A percentile compares a stretch with the other conserved stretches of the same genome.
phyloP scores from a whole-genome alignment of 2,113 vertebrate genomes.

The Protomyctophum bolini region DNA sequence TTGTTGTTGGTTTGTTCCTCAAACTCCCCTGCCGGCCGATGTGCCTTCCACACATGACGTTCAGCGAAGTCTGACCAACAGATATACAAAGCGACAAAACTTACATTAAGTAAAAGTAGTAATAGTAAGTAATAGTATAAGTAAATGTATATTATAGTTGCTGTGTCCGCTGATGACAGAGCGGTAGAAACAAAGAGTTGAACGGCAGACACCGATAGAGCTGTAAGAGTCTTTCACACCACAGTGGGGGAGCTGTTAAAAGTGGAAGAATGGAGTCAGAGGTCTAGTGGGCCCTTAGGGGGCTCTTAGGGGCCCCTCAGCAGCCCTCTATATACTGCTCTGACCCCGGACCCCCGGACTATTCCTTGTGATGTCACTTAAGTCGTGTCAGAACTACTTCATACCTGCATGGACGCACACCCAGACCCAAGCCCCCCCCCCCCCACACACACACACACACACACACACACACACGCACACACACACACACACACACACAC shows the following conservation, averaged over 20 bases:
- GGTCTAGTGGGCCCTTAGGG: conserved; percentile 8
- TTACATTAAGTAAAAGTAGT: no score
- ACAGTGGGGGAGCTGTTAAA: neutral
- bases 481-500: neutral
- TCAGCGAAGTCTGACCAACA: no score
- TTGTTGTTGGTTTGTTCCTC: no score
- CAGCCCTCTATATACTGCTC: conserved; percentile 19
- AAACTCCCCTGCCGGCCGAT: no score
- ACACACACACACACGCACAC: neutral
- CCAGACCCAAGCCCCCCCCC: neutral
- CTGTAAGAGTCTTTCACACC: no score
- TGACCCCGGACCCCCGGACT: conserved; percentile 20
- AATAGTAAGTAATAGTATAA: no score
- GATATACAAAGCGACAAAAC: no score
- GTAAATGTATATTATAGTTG: neutral
- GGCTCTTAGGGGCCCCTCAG: conserved; percentile 12
- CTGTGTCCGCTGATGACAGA: neutral
- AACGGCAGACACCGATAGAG: no score
- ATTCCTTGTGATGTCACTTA: conserved; percentile 24
- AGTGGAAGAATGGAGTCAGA: conserved; percentile 11
- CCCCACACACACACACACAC: no score
- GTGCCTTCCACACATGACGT: no score
- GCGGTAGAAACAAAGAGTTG: neutral
- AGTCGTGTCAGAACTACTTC: neutral
- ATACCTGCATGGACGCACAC: no score